phyloP scores from a whole-genome alignment of 2,888 invertebrate genomes.

The Chymomyza caudatula region DNA sequence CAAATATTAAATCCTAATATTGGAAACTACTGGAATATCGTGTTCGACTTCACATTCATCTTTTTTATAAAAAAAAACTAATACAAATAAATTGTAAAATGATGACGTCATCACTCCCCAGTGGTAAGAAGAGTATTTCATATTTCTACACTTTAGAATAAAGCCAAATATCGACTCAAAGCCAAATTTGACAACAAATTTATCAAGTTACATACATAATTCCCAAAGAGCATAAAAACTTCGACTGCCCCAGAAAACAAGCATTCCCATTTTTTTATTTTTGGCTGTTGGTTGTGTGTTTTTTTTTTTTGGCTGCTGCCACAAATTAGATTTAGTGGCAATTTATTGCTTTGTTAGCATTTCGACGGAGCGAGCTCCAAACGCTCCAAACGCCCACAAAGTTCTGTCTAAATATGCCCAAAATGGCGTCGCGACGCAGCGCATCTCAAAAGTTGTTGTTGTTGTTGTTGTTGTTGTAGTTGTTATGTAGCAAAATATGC shows the following conservation, averaged over 20 bases:
- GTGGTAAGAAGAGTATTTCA: too few species aligned
- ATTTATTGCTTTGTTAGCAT: slow-evolving; percentile 60
- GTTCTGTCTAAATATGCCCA: slow-evolving; percentile 39
- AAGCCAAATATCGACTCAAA: too few species aligned
- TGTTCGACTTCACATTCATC: too few species aligned
- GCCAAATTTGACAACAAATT: too few species aligned
- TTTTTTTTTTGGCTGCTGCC: slow-evolving; percentile 28
- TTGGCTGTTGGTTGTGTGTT: not conserved
- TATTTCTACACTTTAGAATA: too few species aligned
- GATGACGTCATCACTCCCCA: too few species aligned
- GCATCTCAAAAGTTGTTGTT: not conserved
- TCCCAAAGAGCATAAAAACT: not conserved
- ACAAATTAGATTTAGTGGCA: slow-evolving; percentile 61
- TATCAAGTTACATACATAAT: not conserved
- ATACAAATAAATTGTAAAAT: too few species aligned
- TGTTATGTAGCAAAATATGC: slow-evolving; percentile 14
- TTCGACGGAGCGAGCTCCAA: slow-evolving; percentile 26
- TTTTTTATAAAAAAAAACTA: too few species aligned
- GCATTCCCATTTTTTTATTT: slow-evolving; percentile 3
- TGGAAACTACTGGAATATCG: too few species aligned
- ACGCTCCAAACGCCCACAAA: slow-evolving; percentile 13
- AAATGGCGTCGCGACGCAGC: slow-evolving; percentile 7
- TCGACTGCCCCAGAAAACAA: not conserved
- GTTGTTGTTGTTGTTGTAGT: not conserved
- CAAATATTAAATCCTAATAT: too few species aligned